Percentiles rank a stretch among this genome's conserved stretches.
phyloP scores from a whole-genome alignment of 2,888 invertebrate species.

The Julus scanicus region DNA sequence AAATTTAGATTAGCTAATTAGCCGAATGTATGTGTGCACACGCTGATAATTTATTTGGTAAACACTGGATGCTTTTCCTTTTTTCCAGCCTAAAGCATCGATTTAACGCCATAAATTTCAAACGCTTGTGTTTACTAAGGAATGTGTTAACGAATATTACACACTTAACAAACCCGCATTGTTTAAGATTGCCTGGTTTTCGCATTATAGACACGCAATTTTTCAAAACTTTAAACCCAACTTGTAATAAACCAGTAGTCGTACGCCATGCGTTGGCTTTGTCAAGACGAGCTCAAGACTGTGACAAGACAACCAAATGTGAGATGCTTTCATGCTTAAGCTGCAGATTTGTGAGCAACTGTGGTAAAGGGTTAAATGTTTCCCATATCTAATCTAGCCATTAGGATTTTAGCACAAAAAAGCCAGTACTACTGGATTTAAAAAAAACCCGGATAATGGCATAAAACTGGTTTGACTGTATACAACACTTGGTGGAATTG shows the following conservation, averaged over 20 bases:
- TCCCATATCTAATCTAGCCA: too few species aligned
- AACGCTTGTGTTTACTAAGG: neutral
- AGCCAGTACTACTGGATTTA: too few species aligned
- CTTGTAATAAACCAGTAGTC: neutral
- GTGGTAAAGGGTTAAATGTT: too few species aligned
- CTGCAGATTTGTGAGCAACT: too few species aligned
- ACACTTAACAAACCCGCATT: neutral
- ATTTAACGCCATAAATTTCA: neutral
- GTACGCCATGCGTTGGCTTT: too few species aligned
- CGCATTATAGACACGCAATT: neutral
- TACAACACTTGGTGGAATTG: neutral
- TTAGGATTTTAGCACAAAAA: too few species aligned
- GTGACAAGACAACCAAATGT: too few species aligned
- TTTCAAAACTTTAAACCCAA: neutral
- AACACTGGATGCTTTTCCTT: neutral
- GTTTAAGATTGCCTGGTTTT: neutral
- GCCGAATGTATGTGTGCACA: slow-evolving; percentile 13
- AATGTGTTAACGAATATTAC: neutral
- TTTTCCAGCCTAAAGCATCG: neutral
- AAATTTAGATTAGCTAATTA: neutral
- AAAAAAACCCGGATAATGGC: too few species aligned
- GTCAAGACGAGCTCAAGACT: too few species aligned
- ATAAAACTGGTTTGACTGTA: too few species aligned
- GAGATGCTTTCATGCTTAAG: too few species aligned
- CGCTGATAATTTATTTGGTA: neutral